Evolutionary conservation across 2,888 invertebrate species (phyloP), one percentile per base, ranked within the genome.

Genomic region (Leucania comma): DNA sequence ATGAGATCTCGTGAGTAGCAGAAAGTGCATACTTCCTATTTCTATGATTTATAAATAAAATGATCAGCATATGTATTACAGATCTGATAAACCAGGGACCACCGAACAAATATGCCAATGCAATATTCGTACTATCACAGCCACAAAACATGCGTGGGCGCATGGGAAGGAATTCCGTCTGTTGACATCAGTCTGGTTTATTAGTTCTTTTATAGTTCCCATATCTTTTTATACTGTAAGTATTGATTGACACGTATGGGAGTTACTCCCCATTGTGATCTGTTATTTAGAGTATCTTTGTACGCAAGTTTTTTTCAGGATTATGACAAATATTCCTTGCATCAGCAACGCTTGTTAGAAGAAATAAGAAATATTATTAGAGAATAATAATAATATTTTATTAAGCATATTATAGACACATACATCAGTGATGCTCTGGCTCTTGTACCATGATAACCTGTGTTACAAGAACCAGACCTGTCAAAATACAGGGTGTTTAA

Each of bases 121-220:
- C 51, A 65, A 65, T 58, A 68, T 48, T 68, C 29, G 61, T 78
- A 68, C 69, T 74, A 69, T 60, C 58, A 62, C 20, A 22, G n/a
- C 22, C 17, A 54, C 56, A 78, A 82, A 78, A 72, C 65, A 59
- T 67, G 68, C 64, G 60, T 57, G 35, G 46, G 63, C 58, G 60
- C 78, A 81, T 86, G 82, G 82, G 85, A 86, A 86, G 81, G 80
- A 80, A 85, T 86, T 86, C 85, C 86, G 81, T 77, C 78, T 81
- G 68, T 77, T 80, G 76, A 81, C 80, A 81, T 83, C 70, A 70
- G 42, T 60, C 77, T 63, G 65, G 68, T 64, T 67, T 56, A 65
- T 26, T 53, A 9, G 22, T 73, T 85, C 80, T 80, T 76, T 50
- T 58, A 50, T 8, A 68, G 67, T 86, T 86, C 86, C 64, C 86